These are phyloP conservation scores for Aphrophora alni DNA, from an alignment of 2,888 invertebrate genomes.

Conservation along the genomic window DNA sequence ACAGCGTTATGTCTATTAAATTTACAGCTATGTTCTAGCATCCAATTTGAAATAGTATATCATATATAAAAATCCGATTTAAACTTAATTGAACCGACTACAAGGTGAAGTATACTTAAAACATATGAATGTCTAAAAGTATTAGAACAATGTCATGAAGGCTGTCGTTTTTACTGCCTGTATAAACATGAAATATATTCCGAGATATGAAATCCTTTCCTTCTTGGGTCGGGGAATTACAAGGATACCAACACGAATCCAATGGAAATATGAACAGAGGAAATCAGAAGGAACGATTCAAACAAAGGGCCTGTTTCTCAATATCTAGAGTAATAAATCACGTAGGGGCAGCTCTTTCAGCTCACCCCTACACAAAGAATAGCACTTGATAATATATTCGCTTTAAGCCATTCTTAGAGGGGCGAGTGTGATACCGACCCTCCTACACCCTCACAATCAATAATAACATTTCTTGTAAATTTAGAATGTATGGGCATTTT, in stretches of 20 bases:
- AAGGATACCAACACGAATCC: neutral
- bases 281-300: neutral
- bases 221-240: neutral
- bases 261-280: neutral
- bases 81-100: too few species aligned
- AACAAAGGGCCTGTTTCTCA: neutral
- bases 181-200: neutral
- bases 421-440: neutral
- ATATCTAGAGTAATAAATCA: neutral
- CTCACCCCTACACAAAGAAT: neutral
- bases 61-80: too few species aligned
- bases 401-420: neutral
- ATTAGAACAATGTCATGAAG: neutral
- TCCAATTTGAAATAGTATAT: too few species aligned
- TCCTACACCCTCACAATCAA: neutral
- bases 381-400: constrained; percentile 9
- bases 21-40: too few species aligned
- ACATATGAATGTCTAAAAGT: neutral
- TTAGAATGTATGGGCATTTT: neutral
- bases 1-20: too few species aligned
- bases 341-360: neutral
- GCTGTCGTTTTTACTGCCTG: constrained; percentile 2
- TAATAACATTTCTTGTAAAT: neutral
- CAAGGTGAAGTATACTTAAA: neutral
- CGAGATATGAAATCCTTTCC: neutral